These are phyloP conservation scores for Hydriomena furcata DNA, from an alignment of 2,888 invertebrate genomes.

Conservation along the genomic window DNA sequence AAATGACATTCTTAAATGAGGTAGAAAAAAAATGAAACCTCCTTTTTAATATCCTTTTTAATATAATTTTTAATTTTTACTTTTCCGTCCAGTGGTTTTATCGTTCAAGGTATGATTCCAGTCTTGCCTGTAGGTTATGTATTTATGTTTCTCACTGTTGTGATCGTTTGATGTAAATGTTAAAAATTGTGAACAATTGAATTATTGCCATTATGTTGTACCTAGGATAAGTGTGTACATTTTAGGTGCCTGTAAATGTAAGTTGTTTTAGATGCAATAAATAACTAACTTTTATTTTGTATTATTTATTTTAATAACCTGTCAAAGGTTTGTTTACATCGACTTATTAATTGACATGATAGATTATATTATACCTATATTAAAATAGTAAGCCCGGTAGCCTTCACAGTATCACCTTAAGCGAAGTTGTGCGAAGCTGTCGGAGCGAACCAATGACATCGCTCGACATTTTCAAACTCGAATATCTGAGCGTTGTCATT, in stretches of 20 bases:
- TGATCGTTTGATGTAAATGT: constrained; percentile 57
- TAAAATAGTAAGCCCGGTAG: too few species aligned
- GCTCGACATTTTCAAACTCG: too few species aligned
- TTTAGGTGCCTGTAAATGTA: constrained; percentile 78
- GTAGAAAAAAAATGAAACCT: too few species aligned
- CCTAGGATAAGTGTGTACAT: constrained; percentile 81
- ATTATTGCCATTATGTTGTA: constrained; percentile 80
- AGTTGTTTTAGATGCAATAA: constrained; percentile 73
- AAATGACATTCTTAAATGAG: too few species aligned
- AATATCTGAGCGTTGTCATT: too few species aligned
- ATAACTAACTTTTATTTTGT: constrained; percentile 57
- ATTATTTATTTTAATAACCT: constrained; percentile 24
- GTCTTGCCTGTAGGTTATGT: constrained; percentile 71
- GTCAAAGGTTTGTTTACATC: background rate
- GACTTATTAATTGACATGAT: too few species aligned
- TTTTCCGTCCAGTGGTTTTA: constrained; percentile 10
- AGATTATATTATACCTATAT: too few species aligned
- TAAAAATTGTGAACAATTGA: constrained; percentile 64
- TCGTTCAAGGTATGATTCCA: constrained; percentile 24
- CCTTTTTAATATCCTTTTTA: too few species aligned
- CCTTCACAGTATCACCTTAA: too few species aligned
- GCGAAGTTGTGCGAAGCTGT: too few species aligned
- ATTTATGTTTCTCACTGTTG: constrained; percentile 69
- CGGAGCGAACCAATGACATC: too few species aligned
- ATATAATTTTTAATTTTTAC: background rate